Conservation (phyloP, 2,888 invertebrate genomes). For the Heliconius aoede region DNA sequence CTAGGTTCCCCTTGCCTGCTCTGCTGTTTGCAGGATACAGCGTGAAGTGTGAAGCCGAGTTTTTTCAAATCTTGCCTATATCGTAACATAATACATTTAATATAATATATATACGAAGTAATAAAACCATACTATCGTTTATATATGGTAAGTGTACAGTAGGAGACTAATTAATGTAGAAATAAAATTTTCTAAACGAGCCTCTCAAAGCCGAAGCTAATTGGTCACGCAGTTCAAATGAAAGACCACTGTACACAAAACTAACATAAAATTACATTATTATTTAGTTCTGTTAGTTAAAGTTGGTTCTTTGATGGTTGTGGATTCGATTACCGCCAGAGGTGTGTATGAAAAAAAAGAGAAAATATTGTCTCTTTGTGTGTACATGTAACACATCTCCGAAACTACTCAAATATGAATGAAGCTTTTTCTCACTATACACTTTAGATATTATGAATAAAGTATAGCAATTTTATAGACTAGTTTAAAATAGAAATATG, state of each 20-base stretch:
- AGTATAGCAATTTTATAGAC: too few species aligned
- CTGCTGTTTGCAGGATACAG: too few species aligned
- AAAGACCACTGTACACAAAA: not conserved
- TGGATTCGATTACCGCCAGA: not conserved
- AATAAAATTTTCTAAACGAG: constrained; percentile 14
- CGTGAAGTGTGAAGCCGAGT: not conserved
- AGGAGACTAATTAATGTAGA: constrained; percentile 11
- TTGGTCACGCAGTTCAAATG: constrained; percentile 4
- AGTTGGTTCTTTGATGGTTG: not conserved
- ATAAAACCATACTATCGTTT: not conserved
- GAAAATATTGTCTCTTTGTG: too few species aligned
- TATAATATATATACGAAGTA: not conserved
- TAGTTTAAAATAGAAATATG: too few species aligned
- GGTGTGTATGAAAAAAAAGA: too few species aligned
- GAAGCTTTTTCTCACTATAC: too few species aligned
- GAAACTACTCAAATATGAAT: too few species aligned
- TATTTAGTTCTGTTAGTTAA: not conserved
- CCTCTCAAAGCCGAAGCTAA: not conserved
- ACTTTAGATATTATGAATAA: too few species aligned
- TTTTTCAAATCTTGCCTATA: not conserved
- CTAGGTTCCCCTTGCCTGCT: too few species aligned
- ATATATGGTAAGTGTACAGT: not conserved
- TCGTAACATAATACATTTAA: not conserved
- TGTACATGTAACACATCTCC: too few species aligned
- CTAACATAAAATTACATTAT: not conserved